These are phyloP conservation scores for Petrolisthes cinctipes DNA, from an alignment of 2,888 invertebrate species.

Conservation along the genomic window DNA sequence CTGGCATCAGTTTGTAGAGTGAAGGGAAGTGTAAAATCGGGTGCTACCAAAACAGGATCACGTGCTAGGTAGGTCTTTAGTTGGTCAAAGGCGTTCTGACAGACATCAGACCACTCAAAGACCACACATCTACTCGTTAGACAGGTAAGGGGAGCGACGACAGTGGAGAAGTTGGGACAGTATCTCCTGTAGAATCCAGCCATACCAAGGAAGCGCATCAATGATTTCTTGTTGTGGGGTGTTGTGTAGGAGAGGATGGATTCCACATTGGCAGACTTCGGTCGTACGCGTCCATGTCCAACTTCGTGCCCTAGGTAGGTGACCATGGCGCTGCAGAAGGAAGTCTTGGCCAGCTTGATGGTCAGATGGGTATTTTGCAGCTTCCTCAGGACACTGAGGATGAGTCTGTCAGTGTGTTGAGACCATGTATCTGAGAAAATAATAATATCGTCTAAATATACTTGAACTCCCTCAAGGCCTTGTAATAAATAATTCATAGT, in stretches of 20 bases:
- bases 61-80: no score
- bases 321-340: neutral
- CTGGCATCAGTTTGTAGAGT: no score
- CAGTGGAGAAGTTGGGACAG: neutral
- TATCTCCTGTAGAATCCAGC: slow-evolving; percentile 4
- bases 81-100: no score
- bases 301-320: slow-evolving; percentile 27
- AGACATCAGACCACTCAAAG: no score
- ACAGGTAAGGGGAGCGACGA: neutral
- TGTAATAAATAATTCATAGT: neutral
- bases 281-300: neutral
- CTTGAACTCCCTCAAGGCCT: neutral
- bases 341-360: neutral
- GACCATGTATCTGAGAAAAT: neutral
- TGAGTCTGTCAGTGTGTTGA: neutral
- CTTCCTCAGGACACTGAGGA: neutral
- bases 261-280: slow-evolving; percentile 17
- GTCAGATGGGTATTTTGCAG: neutral
- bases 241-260: neutral
- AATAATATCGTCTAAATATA: neutral
- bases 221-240: neutral
- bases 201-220: slow-evolving; percentile 17
- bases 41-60: no score
- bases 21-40: no score
- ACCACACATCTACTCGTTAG: neutral